Base-by-base conservation (phyloP, 1,140 invertebrate genomes). In the Lepidurus packardi region DNA sequence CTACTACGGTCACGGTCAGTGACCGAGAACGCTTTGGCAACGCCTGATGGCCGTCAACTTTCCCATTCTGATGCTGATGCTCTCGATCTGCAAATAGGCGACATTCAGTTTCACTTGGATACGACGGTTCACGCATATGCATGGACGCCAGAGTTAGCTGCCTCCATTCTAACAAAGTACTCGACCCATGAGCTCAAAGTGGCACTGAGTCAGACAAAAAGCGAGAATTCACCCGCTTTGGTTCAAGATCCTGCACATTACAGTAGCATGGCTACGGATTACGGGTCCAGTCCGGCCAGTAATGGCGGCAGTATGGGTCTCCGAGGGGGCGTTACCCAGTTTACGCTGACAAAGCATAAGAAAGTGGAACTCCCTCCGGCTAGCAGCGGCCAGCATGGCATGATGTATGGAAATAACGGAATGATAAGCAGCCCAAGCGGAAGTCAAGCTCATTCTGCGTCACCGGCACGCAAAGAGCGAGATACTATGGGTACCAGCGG, bases 341-440 rank as follows among this genome's bases (percentile, higher is more conserved):
- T 87, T 78, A 84, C 84, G 7, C 79, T 88, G 34, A 83, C 85
- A 25, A 84, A 83, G 73, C 86, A 87, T 80, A 82, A 84, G 77
- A 88, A 87, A 80, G 87, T 86, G 43, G 86, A 86, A 77, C 81
- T 85, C 11, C 83, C 83, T 25, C 83, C 85, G 6, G 83, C 85
- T 83, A 81, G 81, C 78, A 84, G 43, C 8, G 53, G 53, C 53
- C 53, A 9, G 0, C 8, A 65, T 65, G 53, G 53, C 53, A 65
- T 21, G 21, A 7, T 65, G 16, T 65, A 65, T 16, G 53, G 4
- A 65, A 65, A 7, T 65, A 65, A 65, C 34, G 34, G 34, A 4
- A 34, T 65, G 16, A 65, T 65, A 13, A 34, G 53, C 53, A 65
- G 53, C 21, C 21, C 53, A 16, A 13, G 16, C 53, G 53, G 53